phyloP scores from a whole-genome alignment of 2,888 invertebrate species.

The Dynastes maya region DNA sequence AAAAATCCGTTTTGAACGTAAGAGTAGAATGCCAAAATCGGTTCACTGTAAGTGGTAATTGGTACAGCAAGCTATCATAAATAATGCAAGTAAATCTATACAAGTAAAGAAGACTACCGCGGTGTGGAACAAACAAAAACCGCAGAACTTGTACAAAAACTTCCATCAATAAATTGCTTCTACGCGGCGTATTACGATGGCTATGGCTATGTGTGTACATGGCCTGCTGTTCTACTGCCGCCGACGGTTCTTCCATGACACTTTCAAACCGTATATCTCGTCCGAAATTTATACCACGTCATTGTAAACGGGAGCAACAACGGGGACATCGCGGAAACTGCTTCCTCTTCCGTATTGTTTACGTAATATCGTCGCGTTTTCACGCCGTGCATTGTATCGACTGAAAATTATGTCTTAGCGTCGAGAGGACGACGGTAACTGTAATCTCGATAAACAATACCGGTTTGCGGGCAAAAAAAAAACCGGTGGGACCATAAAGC shows the following conservation, averaged over 20 bases:
- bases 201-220: slow-evolving; percentile 35
- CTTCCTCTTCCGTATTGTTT: slow-evolving; percentile 47
- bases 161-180: slow-evolving; percentile 56
- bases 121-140: slow-evolving; percentile 38
- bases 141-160: slow-evolving; percentile 49
- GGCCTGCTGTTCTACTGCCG: slow-evolving; percentile 52
- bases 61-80: slow-evolving; percentile 34
- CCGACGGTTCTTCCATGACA: slow-evolving; percentile 49
- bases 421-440: slow-evolving; percentile 27
- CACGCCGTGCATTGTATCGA: slow-evolving; percentile 37
- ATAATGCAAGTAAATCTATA: slow-evolving; percentile 23
- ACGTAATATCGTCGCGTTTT: slow-evolving; percentile 42
- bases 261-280: slow-evolving; percentile 48
- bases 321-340: slow-evolving; percentile 34
- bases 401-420: slow-evolving; percentile 46
- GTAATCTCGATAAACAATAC: slow-evolving; percentile 39
- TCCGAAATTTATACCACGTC: slow-evolving; percentile 45
- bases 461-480: slow-evolving; percentile 31
- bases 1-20: neutral
- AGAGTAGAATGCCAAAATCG: neutral
- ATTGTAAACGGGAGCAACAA: slow-evolving; percentile 31
- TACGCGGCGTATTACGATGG: slow-evolving; percentile 34
- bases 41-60: slow-evolving; percentile 37
- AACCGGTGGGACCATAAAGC: neutral
- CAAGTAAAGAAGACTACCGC: slow-evolving; percentile 15